Evolutionary conservation across 2,888 invertebrate species (phyloP).

Genomic region (Drosophila niveifrons): DNA sequence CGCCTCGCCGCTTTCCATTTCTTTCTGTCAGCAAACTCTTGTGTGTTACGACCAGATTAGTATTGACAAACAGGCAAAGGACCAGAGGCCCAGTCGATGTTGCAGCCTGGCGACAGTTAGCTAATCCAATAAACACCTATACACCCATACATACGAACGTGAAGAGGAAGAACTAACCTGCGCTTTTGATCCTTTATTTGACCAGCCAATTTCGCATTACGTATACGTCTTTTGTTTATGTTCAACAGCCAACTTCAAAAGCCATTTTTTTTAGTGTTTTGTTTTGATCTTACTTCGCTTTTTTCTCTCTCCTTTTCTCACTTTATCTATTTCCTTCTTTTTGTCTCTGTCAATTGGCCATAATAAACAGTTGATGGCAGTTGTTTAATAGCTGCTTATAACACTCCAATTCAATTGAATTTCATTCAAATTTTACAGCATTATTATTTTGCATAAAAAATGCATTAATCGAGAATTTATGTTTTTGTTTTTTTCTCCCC

Average conservation of each 20-base stretch:
- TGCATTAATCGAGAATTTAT: slow-evolving; percentile 63
- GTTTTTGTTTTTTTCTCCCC: slow-evolving; percentile 41
- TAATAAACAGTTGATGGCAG: slow-evolving; percentile 44
- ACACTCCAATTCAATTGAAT: slow-evolving; percentile 40
- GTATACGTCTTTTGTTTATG: slow-evolving; percentile 21
- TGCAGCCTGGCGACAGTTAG: slow-evolving; percentile 54
- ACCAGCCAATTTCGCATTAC: slow-evolving; percentile 38
- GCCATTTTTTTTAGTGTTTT: slow-evolving; percentile 18
- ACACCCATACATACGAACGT: slow-evolving; percentile 4
- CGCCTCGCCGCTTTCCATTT: slow-evolving; percentile 5
- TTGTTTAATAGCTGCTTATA: slow-evolving; percentile 28
- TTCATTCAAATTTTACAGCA: slow-evolving; percentile 42
- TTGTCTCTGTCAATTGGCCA: slow-evolving; percentile 39
- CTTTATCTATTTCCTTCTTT: neutral
- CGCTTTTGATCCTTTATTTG: slow-evolving; percentile 35
- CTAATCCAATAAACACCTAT: slow-evolving; percentile 74
- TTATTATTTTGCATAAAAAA: slow-evolving; percentile 65
- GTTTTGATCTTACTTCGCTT: slow-evolving; percentile 3
- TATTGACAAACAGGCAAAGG: slow-evolving; percentile 71
- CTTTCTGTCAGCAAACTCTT: slow-evolving; percentile 3
- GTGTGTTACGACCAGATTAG: slow-evolving; percentile 69
- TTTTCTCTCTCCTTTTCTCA: neutral
- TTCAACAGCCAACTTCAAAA: slow-evolving; percentile 39
- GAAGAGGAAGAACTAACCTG: slow-evolving; percentile 10
- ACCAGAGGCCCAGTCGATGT: slow-evolving; percentile 23